Percentiles rank a stretch among this genome's conserved stretches.
Conservation (phyloP, 2,113 vertebrate genomes). For the Eidolon helvum region DNA sequence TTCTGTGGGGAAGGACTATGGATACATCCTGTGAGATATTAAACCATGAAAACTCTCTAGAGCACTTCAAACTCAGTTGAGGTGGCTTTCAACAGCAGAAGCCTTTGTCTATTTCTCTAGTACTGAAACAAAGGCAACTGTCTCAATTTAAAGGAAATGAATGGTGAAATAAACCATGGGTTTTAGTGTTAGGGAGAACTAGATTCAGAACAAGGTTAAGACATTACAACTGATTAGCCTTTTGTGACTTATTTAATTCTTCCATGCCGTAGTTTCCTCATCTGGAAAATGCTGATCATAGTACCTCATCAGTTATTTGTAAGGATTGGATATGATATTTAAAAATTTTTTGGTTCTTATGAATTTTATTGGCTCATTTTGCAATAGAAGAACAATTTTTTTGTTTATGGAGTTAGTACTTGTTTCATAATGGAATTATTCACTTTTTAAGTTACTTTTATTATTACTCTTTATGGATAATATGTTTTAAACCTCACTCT, state of each 20-base stretch:
- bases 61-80: background rate
- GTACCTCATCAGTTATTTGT: background rate
- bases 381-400: background rate
- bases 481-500: background rate
- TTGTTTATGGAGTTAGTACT: background rate
- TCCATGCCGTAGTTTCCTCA: background rate
- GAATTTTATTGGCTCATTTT: background rate
- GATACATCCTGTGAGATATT: background rate
- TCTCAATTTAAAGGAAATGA: background rate
- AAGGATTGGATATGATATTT: background rate
- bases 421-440: background rate
- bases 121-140: background rate
- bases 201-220: background rate
- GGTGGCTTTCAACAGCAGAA: background rate
- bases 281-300: background rate
- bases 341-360: background rate
- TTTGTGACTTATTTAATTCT: background rate
- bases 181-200: background rate
- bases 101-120: background rate
- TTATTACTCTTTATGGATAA: background rate
- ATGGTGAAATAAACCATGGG: background rate
- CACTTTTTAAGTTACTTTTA: background rate
- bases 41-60: background rate
- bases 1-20: background rate
- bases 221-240: background rate